These are phyloP conservation scores for Pomacea maculata DNA, from an alignment of 1,140 invertebrate genomes.

Conservation along the genomic window DNA sequence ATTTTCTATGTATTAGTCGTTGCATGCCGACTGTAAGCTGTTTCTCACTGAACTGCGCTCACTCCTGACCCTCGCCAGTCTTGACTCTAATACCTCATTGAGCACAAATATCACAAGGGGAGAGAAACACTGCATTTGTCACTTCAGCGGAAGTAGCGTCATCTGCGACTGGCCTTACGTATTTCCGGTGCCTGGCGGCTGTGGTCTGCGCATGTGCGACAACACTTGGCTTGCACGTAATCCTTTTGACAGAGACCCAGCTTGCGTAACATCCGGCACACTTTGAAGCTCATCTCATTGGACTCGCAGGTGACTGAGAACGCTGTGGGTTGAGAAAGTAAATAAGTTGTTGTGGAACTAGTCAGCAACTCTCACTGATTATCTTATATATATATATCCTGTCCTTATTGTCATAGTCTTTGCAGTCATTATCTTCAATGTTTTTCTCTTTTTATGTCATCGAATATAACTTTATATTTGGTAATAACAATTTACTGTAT, in stretches of 20 bases:
- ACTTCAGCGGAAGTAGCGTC: slow-evolving; percentile 1
- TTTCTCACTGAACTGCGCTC: not conserved
- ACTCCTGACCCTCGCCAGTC: not conserved
- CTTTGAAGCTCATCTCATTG: slow-evolving; percentile 47
- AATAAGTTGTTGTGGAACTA: no score
- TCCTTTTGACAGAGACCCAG: slow-evolving; percentile 48
- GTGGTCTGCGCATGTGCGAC: slow-evolving; percentile 46
- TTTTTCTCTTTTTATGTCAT: no score
- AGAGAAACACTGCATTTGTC: not conserved
- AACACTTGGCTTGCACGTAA: slow-evolving; percentile 50
- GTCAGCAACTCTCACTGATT: no score
- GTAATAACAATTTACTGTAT: no score
- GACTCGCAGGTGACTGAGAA: slow-evolving; percentile 39
- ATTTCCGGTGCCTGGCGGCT: slow-evolving; percentile 21
- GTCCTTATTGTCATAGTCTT: no score
- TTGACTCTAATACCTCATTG: no score
- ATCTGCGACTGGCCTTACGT: slow-evolving; percentile 13
- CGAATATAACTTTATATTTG: no score
- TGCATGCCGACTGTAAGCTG: not conserved
- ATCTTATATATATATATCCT: no score
- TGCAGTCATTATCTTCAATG: no score
- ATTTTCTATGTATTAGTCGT: no score
- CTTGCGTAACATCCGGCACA: slow-evolving; percentile 48
- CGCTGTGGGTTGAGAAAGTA: slow-evolving; percentile 25
- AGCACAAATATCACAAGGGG: not conserved